These are phyloP conservation scores for Odocoileus virginianus DNA, from an alignment of 2,113 vertebrate species.

Conservation along the genomic window DNA sequence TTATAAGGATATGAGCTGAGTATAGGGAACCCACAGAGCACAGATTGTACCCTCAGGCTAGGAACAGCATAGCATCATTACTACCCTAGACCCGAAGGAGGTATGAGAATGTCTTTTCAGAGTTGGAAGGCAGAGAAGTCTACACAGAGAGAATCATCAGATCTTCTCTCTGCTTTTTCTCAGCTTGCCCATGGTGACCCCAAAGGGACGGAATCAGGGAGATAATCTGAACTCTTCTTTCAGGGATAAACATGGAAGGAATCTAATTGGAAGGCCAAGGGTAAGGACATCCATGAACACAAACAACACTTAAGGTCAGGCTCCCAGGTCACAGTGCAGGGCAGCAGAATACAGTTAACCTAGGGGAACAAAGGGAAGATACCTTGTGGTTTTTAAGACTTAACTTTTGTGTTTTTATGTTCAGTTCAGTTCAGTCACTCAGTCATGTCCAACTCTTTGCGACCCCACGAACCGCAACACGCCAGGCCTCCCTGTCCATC, in stretches of 20 bases:
- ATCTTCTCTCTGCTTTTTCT: neutral
- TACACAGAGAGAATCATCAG: neutral
- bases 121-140: neutral
- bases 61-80: neutral
- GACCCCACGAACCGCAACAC: fast-evolving
- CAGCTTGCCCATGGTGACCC: neutral
- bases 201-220: neutral
- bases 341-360: neutral
- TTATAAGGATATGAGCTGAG: neutral
- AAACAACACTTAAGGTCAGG: neutral
- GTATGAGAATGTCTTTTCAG: neutral
- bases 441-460: neutral
- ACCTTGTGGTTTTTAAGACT: neutral
- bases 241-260: neutral
- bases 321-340: neutral
- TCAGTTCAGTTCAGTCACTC: neutral
- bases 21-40: neutral
- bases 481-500: neutral
- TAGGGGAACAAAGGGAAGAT: neutral
- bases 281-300: neutral
- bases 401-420: neutral
- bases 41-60: neutral
- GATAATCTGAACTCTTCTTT: neutral
- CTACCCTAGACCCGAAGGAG: neutral
- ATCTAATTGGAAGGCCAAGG: neutral